Evolutionary conservation across 1,140 invertebrate genomes (phyloP).

Genomic region (Bombus superbus): DNA sequence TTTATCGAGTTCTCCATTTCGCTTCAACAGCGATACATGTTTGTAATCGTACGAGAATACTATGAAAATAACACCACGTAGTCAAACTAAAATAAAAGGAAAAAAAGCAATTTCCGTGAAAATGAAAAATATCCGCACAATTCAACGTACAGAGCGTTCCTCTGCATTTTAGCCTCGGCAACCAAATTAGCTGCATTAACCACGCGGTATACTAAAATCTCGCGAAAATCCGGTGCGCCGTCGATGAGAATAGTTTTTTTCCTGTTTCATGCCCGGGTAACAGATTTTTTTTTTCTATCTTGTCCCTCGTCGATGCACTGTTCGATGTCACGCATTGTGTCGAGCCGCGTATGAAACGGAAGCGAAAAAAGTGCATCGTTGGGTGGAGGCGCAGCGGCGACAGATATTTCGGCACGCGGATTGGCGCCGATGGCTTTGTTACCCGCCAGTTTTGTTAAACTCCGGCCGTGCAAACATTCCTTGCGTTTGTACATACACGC

Average conservation of each 20-base stretch:
- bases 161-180: not conserved
- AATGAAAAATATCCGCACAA: not conserved
- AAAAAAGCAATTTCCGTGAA: not conserved
- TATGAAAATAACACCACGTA: no score
- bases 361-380: conserved; percentile 21
- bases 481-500: not conserved
- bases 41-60: no score
- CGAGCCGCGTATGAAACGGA: conserved; percentile 29
- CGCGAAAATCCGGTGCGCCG: not conserved
- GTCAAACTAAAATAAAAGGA: not conserved
- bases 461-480: conserved; percentile 39
- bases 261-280: not conserved
- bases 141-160: not conserved
- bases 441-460: conserved; percentile 43
- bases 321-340: conserved; percentile 16
- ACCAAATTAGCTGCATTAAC: not conserved
- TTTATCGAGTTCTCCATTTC: not conserved
- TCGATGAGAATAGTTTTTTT: not conserved
- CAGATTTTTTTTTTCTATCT: conserved; percentile 14
- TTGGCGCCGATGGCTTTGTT: conserved; percentile 42
- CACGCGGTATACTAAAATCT: not conserved
- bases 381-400: not conserved
- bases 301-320: not conserved
- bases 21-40: not conserved
- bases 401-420: conserved; percentile 40